phyloP scores from a whole-genome alignment of 2,888 invertebrate species.

The Drosophila pegasa region DNA sequence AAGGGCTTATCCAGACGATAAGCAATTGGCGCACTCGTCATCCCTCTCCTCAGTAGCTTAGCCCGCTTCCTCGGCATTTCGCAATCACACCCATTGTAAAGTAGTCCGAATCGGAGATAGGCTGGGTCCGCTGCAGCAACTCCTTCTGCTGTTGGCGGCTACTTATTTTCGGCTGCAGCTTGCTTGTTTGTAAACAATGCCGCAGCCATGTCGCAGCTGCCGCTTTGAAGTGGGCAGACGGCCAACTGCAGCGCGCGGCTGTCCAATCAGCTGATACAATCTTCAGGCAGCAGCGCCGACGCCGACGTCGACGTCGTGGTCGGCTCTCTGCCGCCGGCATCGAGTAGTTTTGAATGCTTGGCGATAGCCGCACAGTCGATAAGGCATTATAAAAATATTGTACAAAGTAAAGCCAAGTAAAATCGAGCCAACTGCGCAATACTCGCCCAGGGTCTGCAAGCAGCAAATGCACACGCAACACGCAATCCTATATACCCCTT shows the following conservation, averaged over 20 bases:
- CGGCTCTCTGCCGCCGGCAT: conserved; percentile 21
- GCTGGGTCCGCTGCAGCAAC: conserved; percentile 1
- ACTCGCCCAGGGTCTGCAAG: neutral
- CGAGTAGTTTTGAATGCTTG: conserved; percentile 38
- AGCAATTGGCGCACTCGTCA: neutral
- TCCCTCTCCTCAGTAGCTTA: neutral
- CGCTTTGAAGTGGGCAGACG: conserved; percentile 70
- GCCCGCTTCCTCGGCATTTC: conserved; percentile 3
- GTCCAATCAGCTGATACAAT: conserved; percentile 70
- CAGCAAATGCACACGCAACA: neutral
- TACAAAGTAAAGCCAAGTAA: conserved; percentile 8
- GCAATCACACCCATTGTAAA: conserved; percentile 24
- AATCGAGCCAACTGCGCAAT: conserved; percentile 2
- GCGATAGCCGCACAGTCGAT: conserved; percentile 42
- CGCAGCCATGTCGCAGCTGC: conserved; percentile 60
- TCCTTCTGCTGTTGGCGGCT: conserved; percentile 26
- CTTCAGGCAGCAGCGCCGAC: conserved; percentile 42
- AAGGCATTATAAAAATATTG: conserved; percentile 57
- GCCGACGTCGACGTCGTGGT: conserved; percentile 2
- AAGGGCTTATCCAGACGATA: neutral
- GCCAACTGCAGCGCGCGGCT: conserved; percentile 43
- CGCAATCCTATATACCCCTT: neutral
- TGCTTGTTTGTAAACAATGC: conserved; percentile 66
- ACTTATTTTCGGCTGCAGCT: conserved; percentile 41
- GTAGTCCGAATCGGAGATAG: conserved; percentile 20